Conservation (phyloP, 2,888 invertebrate genomes). For the Druceiella hillmani region DNA sequence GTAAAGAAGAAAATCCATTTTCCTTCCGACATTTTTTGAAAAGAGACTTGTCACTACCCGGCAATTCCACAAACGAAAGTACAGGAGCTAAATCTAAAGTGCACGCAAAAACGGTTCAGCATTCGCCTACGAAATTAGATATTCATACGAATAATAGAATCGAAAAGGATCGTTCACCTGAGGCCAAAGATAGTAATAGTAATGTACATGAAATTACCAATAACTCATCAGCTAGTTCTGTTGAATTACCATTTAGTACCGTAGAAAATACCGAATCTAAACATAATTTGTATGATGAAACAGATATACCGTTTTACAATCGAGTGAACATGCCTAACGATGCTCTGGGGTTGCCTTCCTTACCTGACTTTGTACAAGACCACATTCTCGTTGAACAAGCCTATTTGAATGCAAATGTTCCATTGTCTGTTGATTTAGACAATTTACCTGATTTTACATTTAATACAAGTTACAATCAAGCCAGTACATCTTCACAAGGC, state of each 20-base stretch:
- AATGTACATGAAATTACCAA: slow-evolving; percentile 35
- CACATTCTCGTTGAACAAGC: slow-evolving; percentile 78
- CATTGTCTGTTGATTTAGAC: slow-evolving; percentile 54
- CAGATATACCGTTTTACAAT: slow-evolving; percentile 40
- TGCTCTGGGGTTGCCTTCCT: slow-evolving; percentile 54
- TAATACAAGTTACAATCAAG: slow-evolving; percentile 46
- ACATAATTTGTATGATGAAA: slow-evolving; percentile 44
- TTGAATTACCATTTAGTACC: slow-evolving; percentile 46
- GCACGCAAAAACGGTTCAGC: slow-evolving; percentile 46
- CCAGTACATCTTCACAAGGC: slow-evolving; percentile 35
- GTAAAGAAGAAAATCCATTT: slow-evolving; percentile 71
- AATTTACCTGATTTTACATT: slow-evolving; percentile 65
- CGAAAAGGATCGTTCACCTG: slow-evolving; percentile 35
- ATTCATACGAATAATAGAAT: too few species aligned
- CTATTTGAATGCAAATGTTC: slow-evolving; percentile 53
- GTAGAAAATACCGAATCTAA: slow-evolving; percentile 47
- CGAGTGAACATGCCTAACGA: slow-evolving; percentile 43
- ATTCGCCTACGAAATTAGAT: slow-evolving; percentile 40
- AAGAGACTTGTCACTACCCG: slow-evolving; percentile 53
- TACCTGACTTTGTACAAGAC: slow-evolving; percentile 87
- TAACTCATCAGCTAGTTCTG: slow-evolving; percentile 42
- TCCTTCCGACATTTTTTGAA: slow-evolving; percentile 82
- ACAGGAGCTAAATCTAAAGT: slow-evolving; percentile 79
- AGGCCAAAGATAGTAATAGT: slow-evolving; percentile 35
- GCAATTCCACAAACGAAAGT: slow-evolving; percentile 55